phyloP scores from a whole-genome alignment of 1,140 invertebrate species.

The Drosophila sturtevanti region DNA sequence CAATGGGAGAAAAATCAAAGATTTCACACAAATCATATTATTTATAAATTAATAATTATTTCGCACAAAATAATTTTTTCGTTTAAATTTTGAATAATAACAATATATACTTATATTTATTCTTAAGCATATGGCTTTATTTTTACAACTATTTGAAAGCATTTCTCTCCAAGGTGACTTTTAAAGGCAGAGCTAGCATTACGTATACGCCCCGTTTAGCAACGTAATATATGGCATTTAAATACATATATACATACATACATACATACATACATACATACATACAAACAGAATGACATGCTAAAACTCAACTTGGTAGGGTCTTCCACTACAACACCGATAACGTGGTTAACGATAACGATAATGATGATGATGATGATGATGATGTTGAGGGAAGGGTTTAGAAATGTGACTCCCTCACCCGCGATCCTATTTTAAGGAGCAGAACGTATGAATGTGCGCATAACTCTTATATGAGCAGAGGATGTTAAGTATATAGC shows the following conservation, averaged over 20 bases:
- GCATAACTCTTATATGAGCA: constrained; percentile 67
- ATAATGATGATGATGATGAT: not conserved
- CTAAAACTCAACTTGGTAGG: constrained; percentile 24
- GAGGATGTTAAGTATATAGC: constrained; percentile 45
- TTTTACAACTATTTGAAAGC: not conserved
- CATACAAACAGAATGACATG: constrained; percentile 31
- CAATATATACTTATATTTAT: too few relatives aligned
- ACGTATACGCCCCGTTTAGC: constrained; percentile 47
- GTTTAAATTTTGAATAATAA: too few relatives aligned
- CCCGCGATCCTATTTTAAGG: constrained; percentile 24
- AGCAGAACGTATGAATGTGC: constrained; percentile 57
- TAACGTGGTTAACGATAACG: not conserved
- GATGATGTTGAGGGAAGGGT: constrained; percentile 34
- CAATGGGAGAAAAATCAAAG: too few relatives aligned
- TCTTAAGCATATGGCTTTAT: too few relatives aligned
- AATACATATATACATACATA: constrained; percentile 8
- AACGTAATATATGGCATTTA: constrained; percentile 25
- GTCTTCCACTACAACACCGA: not conserved
- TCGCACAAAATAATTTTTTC: too few relatives aligned
- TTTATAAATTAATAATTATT: too few relatives aligned
- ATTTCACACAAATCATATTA: too few relatives aligned
- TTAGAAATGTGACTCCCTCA: constrained; percentile 16
- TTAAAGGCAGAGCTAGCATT: constrained; percentile 12
- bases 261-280: constrained; percentile 4
- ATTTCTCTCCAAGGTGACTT: constrained; percentile 32